Evolutionary conservation across 2,888 invertebrate genomes (phyloP).

Genomic region (Parthenolecanium corni): DNA sequence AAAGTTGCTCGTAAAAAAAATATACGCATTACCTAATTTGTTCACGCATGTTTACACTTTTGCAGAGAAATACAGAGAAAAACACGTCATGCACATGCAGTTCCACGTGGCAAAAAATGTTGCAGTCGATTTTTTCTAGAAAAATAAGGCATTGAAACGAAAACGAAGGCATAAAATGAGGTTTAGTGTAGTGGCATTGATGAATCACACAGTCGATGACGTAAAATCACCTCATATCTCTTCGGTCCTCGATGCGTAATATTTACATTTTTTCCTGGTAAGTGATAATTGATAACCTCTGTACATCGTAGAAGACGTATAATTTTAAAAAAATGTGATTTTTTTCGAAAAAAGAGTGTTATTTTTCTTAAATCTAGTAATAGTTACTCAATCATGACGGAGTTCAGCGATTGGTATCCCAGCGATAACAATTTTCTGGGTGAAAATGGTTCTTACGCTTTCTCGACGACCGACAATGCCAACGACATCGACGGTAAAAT

Average conservation of each 20-base stretch:
- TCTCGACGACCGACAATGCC: constrained; percentile 4
- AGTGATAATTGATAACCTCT: not conserved
- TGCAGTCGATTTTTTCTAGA: too few relatives aligned
- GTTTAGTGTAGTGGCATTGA: too few relatives aligned
- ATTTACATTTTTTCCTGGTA: not conserved
- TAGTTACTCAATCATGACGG: constrained; percentile 7
- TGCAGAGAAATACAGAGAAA: too few relatives aligned
- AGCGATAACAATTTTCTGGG: constrained; percentile 5
- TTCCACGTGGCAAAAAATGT: too few relatives aligned
- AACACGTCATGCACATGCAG: too few relatives aligned
- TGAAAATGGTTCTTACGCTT: not conserved
- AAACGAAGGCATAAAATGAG: too few relatives aligned
- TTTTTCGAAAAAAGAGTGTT: not conserved
- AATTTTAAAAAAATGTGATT: not conserved
- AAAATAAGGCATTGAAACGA: too few relatives aligned
- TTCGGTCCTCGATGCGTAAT: not conserved
- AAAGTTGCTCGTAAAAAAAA: too few relatives aligned
- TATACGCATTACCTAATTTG: too few relatives aligned
- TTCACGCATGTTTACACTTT: too few relatives aligned
- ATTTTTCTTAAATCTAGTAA: not conserved
- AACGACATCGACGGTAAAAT: not conserved
- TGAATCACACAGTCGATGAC: constrained; percentile 1
- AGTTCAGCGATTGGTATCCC: constrained; percentile 13
- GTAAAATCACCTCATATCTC: constrained; percentile 27
- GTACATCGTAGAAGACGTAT: not conserved